phyloP scores from a whole-genome alignment of 1,140 invertebrate genomes.

The Solenopsis fugax region DNA sequence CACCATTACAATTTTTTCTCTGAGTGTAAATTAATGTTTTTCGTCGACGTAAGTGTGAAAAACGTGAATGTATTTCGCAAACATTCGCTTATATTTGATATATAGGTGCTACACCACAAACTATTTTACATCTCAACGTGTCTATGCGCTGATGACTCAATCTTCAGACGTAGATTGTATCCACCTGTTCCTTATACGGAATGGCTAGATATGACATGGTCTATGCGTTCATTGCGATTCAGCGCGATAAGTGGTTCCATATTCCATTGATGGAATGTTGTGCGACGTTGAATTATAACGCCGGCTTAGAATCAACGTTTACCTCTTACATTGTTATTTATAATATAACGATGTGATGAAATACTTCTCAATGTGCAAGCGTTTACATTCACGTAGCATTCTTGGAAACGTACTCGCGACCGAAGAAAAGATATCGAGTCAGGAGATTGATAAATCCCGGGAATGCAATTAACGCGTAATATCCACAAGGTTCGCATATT shows the following conservation, averaged over 20 bases:
- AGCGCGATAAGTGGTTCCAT: conserved; percentile 7
- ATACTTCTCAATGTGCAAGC: not conserved
- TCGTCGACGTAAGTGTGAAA: not conserved
- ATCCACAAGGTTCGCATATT: not conserved
- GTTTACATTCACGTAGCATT: not conserved
- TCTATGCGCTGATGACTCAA: conserved; percentile 46
- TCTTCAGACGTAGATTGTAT: conserved; percentile 47
- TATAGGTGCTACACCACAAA: not conserved
- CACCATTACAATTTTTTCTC: too few species aligned
- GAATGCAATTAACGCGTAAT: conserved; percentile 4
- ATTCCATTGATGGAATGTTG: conserved; percentile 16
- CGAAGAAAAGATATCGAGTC: not conserved
- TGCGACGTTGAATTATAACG: conserved; percentile 31
- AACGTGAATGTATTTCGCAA: not conserved
- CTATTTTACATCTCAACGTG: not conserved
- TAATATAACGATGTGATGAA: not conserved
- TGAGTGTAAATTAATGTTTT: not conserved
- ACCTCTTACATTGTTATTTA: not conserved
- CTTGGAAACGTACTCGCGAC: not conserved
- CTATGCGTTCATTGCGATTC: conserved; percentile 30
- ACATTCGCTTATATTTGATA: not conserved
- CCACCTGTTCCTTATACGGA: conserved; percentile 51
- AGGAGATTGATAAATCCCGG: not conserved
- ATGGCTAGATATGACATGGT: conserved; percentile 24
- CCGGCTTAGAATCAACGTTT: not conserved